Percentiles rank a stretch among this genome's conserved stretches.
These are phyloP conservation scores for Motacilla alba DNA, from an alignment of 2,113 vertebrate genomes.

Conservation along the genomic window DNA sequence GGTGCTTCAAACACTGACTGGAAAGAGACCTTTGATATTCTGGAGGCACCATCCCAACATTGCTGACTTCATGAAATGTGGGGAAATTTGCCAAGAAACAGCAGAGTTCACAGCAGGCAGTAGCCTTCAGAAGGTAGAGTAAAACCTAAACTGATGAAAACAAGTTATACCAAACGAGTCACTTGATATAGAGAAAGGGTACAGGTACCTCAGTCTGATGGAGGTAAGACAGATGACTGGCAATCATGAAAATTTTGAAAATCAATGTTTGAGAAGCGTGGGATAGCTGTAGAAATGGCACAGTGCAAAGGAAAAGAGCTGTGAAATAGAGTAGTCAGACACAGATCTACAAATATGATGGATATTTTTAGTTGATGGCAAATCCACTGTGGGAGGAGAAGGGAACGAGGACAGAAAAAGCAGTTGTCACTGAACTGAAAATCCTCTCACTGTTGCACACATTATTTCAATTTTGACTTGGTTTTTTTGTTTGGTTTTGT, in stretches of 20 bases:
- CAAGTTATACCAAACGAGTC: background rate
- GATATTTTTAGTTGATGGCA: slow-evolving; percentile 48
- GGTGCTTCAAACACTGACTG: background rate
- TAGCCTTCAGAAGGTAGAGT: background rate
- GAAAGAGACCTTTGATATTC: background rate
- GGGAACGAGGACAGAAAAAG: slow-evolving; percentile 27
- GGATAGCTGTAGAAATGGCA: background rate
- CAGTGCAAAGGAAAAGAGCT: background rate
- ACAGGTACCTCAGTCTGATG: background rate
- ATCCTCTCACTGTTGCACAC: slow-evolving; percentile 19
- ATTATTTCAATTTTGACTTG: background rate
- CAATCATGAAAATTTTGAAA: background rate
- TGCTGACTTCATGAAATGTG: background rate
- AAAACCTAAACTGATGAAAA: background rate
- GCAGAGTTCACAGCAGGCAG: background rate
- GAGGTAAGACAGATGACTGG: background rate
- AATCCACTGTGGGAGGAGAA: background rate
- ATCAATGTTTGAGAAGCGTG: background rate
- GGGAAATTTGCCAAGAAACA: background rate
- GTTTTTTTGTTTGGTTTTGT: background rate
- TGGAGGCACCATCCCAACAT: background rate
- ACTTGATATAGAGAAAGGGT: background rate
- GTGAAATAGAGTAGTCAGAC: slow-evolving; percentile 24
- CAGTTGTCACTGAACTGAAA: slow-evolving; percentile 39
- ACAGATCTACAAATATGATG: background rate